Evolutionary conservation across 2,888 invertebrate species (phyloP).

Genomic region (Muschampia plurimacula): DNA sequence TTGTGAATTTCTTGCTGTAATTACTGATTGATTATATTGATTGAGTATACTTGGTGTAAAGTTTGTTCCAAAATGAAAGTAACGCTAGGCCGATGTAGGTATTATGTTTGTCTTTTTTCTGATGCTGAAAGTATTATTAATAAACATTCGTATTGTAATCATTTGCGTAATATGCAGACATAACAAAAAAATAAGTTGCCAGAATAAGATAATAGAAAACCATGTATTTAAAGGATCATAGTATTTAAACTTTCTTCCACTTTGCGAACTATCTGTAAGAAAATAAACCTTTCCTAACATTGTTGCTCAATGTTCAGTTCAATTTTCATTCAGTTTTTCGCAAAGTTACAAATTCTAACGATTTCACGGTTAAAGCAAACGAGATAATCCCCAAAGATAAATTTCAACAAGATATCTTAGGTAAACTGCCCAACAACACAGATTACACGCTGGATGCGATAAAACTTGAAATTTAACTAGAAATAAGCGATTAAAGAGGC

Average conservation of each 20-base stretch:
- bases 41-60: too few relatives aligned
- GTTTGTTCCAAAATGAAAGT: too few relatives aligned
- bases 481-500: constrained; percentile 31
- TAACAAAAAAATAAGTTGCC: too few relatives aligned
- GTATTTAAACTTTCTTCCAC: neutral
- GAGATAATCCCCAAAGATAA: constrained; percentile 23
- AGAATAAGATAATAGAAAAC: too few relatives aligned
- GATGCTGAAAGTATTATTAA: too few relatives aligned
- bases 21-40: too few relatives aligned
- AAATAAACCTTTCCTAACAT: neutral
- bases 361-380: constrained; percentile 11
- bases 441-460: constrained; percentile 26
- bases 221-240: neutral
- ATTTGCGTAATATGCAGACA: too few relatives aligned
- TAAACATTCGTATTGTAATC: too few relatives aligned
- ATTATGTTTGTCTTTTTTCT: too few relatives aligned
- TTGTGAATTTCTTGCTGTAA: too few relatives aligned
- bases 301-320: constrained; percentile 3
- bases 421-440: constrained; percentile 22
- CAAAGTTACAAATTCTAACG: constrained; percentile 15
- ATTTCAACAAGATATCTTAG: constrained; percentile 21
- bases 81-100: too few relatives aligned
- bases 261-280: neutral
- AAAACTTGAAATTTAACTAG: constrained; percentile 34
- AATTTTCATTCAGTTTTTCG: neutral